Conservation (phyloP, 2,797 vertebrate genomes). For the Anomalospiza imberbis region DNA sequence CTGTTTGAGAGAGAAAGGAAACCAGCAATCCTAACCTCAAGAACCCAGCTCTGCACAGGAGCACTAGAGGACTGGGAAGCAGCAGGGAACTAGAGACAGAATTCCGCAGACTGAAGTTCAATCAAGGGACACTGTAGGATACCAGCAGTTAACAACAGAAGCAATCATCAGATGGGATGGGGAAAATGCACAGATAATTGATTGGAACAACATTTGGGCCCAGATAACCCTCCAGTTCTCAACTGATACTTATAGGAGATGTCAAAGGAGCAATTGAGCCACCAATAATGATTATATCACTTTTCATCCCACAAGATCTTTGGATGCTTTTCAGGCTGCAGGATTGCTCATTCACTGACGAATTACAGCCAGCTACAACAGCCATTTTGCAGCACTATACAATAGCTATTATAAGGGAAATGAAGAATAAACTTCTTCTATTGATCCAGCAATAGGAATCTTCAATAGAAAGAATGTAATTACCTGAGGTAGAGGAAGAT, state of each 20-base stretch:
- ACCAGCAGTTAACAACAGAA: not conserved
- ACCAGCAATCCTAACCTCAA: not conserved
- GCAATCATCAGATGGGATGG: not conserved
- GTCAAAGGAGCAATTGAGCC: conserved; percentile 35
- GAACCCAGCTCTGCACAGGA: not conserved
- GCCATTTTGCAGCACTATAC: not conserved
- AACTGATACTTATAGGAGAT: conserved; percentile 10
- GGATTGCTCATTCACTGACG: not conserved
- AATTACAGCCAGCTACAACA: conserved; percentile 17
- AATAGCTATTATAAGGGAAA: conserved; percentile 35
- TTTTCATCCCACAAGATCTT: not conserved
- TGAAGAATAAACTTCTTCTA: conserved; percentile 47
- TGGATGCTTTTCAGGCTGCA: conserved; percentile 15
- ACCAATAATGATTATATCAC: not conserved
- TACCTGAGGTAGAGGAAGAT: not conserved
- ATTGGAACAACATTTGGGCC: not conserved
- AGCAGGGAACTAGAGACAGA: not conserved
- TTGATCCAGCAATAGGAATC: conserved; percentile 25
- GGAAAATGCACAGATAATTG: conserved; percentile 23
- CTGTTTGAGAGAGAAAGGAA: not conserved
- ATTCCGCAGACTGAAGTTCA: not conserved
- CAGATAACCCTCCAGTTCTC: conserved; percentile 17
- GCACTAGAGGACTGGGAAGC: not conserved
- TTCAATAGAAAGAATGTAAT: conserved; percentile 12
- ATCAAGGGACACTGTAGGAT: not conserved